These are phyloP conservation scores for Drosophila obscura DNA, from an alignment of 1,140 invertebrate species.

Conservation along the genomic window DNA sequence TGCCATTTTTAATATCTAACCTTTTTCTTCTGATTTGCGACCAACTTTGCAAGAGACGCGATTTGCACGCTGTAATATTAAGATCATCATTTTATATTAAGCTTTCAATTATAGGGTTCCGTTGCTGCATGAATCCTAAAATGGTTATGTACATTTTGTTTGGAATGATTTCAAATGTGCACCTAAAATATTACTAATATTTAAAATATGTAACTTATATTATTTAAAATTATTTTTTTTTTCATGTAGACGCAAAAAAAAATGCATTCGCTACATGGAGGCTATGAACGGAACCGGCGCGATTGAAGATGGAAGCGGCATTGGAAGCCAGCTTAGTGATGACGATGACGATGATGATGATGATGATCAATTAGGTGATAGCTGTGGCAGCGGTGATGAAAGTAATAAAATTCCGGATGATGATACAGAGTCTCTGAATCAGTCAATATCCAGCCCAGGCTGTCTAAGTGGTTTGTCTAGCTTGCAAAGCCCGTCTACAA, in stretches of 20 bases:
- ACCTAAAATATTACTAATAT: constrained; percentile 5
- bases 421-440: constrained; percentile 87
- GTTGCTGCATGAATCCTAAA: constrained; percentile 22
- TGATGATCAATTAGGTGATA: constrained; percentile 87
- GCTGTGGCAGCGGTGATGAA: constrained; percentile 88
- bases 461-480: constrained; percentile 90
- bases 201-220: constrained; percentile 16
- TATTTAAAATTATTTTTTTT: constrained; percentile 16
- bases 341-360: constrained; percentile 89
- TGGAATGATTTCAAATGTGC: constrained; percentile 45
- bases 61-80: too few relatives aligned
- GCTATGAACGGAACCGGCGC: constrained; percentile 78
- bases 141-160: constrained; percentile 18
- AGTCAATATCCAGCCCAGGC: constrained; percentile 91
- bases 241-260: constrained; percentile 95
- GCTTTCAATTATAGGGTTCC: not conserved
- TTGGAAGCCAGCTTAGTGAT: constrained; percentile 85
- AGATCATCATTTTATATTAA: too few relatives aligned
- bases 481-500: constrained; percentile 89
- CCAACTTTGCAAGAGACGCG: too few relatives aligned
- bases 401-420: constrained; percentile 88
- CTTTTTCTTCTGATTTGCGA: too few relatives aligned
- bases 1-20: too few relatives aligned
- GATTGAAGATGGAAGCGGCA: constrained; percentile 85
- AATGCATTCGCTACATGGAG: constrained; percentile 97